These are phyloP conservation scores for Notolabrus celidotus DNA, from an alignment of 2,797 vertebrate species.

Conservation along the genomic window DNA sequence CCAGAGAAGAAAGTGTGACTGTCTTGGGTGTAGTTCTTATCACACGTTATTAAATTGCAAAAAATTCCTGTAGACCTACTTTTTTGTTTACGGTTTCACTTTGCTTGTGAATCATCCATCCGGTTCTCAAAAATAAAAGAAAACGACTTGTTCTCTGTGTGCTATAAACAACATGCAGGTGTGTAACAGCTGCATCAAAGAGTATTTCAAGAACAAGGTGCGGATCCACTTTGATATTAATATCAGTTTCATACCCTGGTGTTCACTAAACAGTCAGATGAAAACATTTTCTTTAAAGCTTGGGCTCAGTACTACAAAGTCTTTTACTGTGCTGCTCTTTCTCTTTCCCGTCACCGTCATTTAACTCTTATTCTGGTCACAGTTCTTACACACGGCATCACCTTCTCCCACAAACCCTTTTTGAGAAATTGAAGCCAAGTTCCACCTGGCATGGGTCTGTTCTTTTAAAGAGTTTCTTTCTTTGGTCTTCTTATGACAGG, in stretches of 20 bases:
- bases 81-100: conserved; percentile 37
- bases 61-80: background rate
- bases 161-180: background rate
- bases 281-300: background rate
- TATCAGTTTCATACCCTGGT: no score
- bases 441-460: background rate
- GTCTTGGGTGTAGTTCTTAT: background rate
- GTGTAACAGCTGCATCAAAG: background rate
- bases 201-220: background rate
- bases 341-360: conserved; percentile 3
- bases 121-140: conserved; percentile 17
- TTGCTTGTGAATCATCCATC: conserved; percentile 20
- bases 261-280: no score
- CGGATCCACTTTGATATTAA: background rate
- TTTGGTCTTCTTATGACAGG: background rate
- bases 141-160: background rate
- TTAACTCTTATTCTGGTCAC: background rate
- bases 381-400: conserved; percentile 1
- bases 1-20: background rate
- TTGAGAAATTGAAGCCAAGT: background rate
- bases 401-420: background rate
- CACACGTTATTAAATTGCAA: background rate
- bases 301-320: background rate
- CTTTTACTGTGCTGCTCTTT: background rate
- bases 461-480: background rate